These are phyloP conservation scores for Nematostella vectensis DNA, from an alignment of 92 coral and sea anemone species.

Conservation along the genomic window DNA sequence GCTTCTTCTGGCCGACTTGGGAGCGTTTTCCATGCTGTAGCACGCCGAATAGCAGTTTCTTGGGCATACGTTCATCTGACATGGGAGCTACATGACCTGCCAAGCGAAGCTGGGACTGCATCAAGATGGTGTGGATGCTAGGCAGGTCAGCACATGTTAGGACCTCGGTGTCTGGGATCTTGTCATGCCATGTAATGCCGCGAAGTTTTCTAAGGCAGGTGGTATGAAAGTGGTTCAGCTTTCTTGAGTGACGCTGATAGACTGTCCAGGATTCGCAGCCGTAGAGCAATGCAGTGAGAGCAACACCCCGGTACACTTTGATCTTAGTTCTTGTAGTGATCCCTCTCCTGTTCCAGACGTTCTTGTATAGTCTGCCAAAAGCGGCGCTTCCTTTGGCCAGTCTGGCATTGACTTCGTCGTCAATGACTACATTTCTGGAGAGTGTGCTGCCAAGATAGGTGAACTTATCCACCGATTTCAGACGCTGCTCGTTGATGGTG, in stretches of 20 bases:
- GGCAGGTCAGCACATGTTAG: constrained; percentile 18
- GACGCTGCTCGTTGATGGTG: too few species aligned
- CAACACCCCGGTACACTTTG: constrained; percentile 25
- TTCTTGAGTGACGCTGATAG: background rate
- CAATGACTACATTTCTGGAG: constrained; percentile 19
- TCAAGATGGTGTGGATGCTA: constrained; percentile 37
- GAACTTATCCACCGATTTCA: constrained; percentile 39
- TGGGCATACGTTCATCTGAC: constrained; percentile 27
- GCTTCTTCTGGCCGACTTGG: constrained; percentile 11
- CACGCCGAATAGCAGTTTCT: constrained; percentile 24
- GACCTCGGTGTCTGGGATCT: constrained; percentile 31
- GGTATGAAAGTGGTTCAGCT: constrained; percentile 9
- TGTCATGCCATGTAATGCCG: constrained; percentile 26
- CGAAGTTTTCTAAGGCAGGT: constrained; percentile 11
- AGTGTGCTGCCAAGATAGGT: constrained; percentile 34
- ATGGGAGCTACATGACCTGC: constrained; percentile 27
- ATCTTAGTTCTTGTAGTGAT: constrained; percentile 14
- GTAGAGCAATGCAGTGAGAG: constrained; percentile 12
- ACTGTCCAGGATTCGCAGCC: background rate
- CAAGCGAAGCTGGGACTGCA: too few species aligned
- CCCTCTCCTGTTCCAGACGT: constrained; percentile 14
- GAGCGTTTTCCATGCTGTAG: constrained; percentile 17
- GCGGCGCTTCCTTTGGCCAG: constrained; percentile 24
- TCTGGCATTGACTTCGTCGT: constrained; percentile 21
- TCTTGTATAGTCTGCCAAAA: constrained; percentile 18